These are phyloP conservation scores for Contarinia nasturtii DNA, from an alignment of 1,140 invertebrate genomes.

Conservation along the genomic window DNA sequence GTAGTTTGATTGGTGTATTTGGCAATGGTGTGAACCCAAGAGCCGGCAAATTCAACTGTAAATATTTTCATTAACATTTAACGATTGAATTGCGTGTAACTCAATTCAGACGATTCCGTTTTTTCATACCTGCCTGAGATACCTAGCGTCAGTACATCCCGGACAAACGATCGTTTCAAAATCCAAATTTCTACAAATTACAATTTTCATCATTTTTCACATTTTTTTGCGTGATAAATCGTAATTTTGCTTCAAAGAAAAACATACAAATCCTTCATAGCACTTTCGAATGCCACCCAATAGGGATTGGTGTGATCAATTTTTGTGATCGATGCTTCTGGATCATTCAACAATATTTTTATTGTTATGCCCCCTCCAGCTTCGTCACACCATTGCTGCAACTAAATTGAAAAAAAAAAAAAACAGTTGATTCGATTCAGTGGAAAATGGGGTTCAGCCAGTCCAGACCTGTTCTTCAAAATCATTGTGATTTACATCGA, in stretches of 20 bases:
- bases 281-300: slow-evolving; percentile 55
- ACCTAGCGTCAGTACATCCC: slow-evolving; percentile 46
- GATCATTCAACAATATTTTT: slow-evolving; percentile 31
- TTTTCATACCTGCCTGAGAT: slow-evolving; percentile 29
- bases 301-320: slow-evolving; percentile 44
- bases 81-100: no score
- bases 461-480: slow-evolving; percentile 43
- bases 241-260: no score
- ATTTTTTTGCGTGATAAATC: no score
- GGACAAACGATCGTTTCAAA: slow-evolving; percentile 42
- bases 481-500: slow-evolving; percentile 38
- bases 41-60: slow-evolving; percentile 41
- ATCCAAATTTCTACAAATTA: slow-evolving; percentile 27
- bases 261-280: slow-evolving; percentile 25
- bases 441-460: slow-evolving; percentile 22
- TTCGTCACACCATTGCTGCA: slow-evolving; percentile 36
- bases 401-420: slow-evolving; percentile 32
- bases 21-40: slow-evolving; percentile 68
- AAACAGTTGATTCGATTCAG: slow-evolving; percentile 28
- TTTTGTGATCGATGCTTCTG: slow-evolving; percentile 33
- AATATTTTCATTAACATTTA: no score
- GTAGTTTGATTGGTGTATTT: slow-evolving; percentile 46
- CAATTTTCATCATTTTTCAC: no score
- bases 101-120: no score
- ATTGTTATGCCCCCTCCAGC: slow-evolving; percentile 26